A percentile compares a stretch with the other conserved stretches of the same genome.
Evolutionary conservation across 2,888 invertebrate genomes (phyloP).

Genomic region (Carcina quercana): DNA sequence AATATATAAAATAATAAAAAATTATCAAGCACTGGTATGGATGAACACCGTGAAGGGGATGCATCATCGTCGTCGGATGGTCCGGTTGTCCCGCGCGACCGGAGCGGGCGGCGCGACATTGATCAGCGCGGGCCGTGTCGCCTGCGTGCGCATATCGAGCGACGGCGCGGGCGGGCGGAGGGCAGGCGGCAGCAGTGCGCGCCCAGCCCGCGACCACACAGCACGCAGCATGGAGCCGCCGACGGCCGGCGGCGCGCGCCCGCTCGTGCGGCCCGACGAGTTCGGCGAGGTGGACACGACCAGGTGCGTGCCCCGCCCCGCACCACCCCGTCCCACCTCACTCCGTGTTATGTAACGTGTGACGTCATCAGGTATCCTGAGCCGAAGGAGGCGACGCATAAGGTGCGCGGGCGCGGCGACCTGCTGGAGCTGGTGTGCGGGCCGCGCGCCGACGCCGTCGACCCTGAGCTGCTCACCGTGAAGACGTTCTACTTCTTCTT

Average conservation of each 20-base stretch:
- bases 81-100: neutral
- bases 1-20: no score
- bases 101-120: neutral
- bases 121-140: neutral
- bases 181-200: constrained; percentile 1
- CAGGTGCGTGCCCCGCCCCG: constrained; percentile 64
- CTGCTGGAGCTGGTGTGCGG: constrained; percentile 88
- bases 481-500: constrained; percentile 99
- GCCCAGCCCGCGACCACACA: constrained; percentile 16
- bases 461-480: constrained; percentile 93
- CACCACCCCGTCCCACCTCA: neutral
- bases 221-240: constrained; percentile 40
- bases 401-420: constrained; percentile 90
- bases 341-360: neutral
- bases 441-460: constrained; percentile 83
- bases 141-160: neutral
- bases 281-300: constrained; percentile 89
- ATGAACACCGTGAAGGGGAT: no score
- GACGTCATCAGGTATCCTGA: constrained; percentile 79
- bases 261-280: constrained; percentile 88
- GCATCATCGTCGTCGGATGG: no score
- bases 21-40: no score
- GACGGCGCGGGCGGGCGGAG: constrained; percentile 15
- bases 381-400: constrained; percentile 92
- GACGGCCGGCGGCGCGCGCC: constrained; percentile 62